Evolutionary conservation across 2,113 vertebrate species (phyloP), one percentile per base, ranked within the genome.

Genomic region (Ciconia maguari): DNA sequence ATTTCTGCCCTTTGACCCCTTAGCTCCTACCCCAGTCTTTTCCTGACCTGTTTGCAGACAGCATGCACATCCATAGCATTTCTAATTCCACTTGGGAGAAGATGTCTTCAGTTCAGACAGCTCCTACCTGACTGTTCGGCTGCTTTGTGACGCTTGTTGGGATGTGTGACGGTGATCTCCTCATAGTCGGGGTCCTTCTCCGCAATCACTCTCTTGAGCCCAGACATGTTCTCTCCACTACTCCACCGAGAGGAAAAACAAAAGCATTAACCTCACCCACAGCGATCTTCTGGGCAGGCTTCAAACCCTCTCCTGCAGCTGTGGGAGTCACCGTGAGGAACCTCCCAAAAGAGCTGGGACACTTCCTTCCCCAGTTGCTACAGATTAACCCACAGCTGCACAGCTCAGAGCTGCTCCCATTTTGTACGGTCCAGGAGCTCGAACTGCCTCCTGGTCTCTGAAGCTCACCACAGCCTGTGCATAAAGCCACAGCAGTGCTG

Each of bases 121-220:
- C 70, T 90, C 95, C 97, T 98, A 99, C 99, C 99, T 98, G 98
- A 99, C 90, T 98, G 98, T 51, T 99, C 99, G 0, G 97, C 98
- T 5, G 98, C 98, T 97, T 99, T 99, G 95, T 98, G 99, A 76
- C 99, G 98, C 94, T 99, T 99, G 96, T 74, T 99, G 62, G 99
- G 98, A 91, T 98, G 99, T 2, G 98, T 82, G 87, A 99, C 60
- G 6, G 99, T 98, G 80, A 99, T 98, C 60, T 99, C 99, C 79
- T 99, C 99, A 76, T 99, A 99, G 93, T 99, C 99, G 0, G 99
- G 99, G 94, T 99, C 99, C 36, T 98, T 99, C 95, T 98, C 99
- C 34, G 98, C 99, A 24, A 99, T 98, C 85, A 98, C 99, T 95
- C 99, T 98, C 97, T 99, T 99, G 91, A 99, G 97, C 74, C 99